Evolutionary conservation across 2,888 invertebrate species (phyloP).

Genomic region (Crematogaster levior): DNA sequence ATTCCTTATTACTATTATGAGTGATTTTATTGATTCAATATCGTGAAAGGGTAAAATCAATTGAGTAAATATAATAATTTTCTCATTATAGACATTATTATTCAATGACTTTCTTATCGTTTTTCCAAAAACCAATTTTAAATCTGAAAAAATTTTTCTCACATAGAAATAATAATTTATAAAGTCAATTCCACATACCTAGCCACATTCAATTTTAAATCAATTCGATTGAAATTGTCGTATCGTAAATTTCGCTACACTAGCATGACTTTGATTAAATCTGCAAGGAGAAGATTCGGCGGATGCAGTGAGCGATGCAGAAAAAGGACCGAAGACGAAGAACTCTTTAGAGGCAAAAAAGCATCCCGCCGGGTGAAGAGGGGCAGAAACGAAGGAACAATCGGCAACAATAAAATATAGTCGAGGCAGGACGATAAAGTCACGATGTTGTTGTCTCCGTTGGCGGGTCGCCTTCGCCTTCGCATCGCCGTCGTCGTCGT

Average conservation of each 20-base stretch:
- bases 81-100: not conserved
- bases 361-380: constrained; percentile 18
- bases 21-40: not conserved
- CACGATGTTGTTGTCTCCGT: constrained; percentile 42
- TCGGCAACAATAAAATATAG: constrained; percentile 69
- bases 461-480: constrained; percentile 42
- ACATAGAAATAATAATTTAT: not conserved
- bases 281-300: not conserved
- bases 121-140: not conserved
- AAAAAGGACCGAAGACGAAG: constrained; percentile 34
- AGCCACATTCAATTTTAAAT: not conserved
- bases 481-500: constrained; percentile 51
- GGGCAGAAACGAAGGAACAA: constrained; percentile 59
- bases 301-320: constrained; percentile 7
- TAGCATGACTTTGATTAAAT: constrained; percentile 31
- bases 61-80: not conserved
- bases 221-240: not conserved
- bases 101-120: not conserved
- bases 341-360: constrained; percentile 27
- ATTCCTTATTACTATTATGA: not conserved
- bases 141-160: not conserved
- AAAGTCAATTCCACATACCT: not conserved
- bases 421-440: constrained; percentile 62
- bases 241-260: constrained; percentile 23
- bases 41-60: not conserved